Percentiles rank a stretch among this genome's conserved stretches.
Evolutionary conservation across 2,797 vertebrate genomes (phyloP).

Genomic region (Fringilla coelebs): DNA sequence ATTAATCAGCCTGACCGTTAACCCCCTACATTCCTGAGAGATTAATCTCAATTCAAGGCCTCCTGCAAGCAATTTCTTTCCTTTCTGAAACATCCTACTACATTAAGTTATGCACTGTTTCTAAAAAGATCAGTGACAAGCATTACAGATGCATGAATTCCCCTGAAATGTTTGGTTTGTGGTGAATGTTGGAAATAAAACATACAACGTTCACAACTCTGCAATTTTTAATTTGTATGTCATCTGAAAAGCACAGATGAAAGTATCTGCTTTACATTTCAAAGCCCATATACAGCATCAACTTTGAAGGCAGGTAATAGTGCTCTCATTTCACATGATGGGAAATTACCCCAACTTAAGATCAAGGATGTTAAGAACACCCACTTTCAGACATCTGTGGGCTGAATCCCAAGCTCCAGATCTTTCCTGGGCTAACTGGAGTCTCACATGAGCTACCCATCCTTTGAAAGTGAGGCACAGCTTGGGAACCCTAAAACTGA

Average conservation of each 20-base stretch:
- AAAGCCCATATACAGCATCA: constrained; percentile 11
- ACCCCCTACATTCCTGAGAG: constrained; percentile 74
- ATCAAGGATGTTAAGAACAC: constrained; percentile 3
- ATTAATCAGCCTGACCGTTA: constrained; percentile 70
- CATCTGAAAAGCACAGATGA: constrained; percentile 30
- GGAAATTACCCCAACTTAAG: constrained; percentile 7
- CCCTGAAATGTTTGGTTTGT: constrained; percentile 50
- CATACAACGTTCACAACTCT: background rate
- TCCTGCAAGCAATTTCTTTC: constrained; percentile 62
- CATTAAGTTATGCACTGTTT: constrained; percentile 51
- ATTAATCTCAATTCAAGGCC: constrained; percentile 68
- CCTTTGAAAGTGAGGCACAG: background rate
- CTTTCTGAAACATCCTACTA: constrained; percentile 62
- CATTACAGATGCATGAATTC: constrained; percentile 48
- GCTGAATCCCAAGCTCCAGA: background rate
- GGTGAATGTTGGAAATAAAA: constrained; percentile 47
- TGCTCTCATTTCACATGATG: background rate
- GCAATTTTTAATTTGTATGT: constrained; percentile 13
- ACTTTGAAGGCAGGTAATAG: constrained; percentile 17
- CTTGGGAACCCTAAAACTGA: background rate
- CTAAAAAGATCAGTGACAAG: constrained; percentile 43
- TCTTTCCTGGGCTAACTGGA: background rate
- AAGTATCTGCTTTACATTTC: constrained; percentile 23
- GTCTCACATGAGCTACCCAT: background rate
- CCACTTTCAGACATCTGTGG: background rate